Base-by-base conservation (phyloP, 2,113 vertebrate species). In the Telmatochromis sp. region DNA sequence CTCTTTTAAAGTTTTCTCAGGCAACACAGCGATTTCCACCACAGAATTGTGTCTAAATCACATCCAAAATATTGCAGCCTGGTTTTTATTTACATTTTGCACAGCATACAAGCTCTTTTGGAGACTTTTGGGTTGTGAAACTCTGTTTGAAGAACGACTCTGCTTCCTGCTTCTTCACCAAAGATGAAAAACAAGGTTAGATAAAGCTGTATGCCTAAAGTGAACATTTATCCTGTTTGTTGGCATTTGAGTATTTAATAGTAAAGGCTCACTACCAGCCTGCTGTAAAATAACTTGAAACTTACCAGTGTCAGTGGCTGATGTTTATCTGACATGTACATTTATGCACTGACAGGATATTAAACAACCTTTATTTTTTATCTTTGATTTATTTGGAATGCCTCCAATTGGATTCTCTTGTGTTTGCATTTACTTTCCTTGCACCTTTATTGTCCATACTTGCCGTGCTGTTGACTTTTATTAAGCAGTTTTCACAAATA, bases 171-270 rank as follows among this genome's bases (percentile, higher is more conserved):
- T 26, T 47, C 23, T 49, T 75, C 0, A 75, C 23, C 70, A 75
- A 47, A 75, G 42, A 47, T 75, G 21, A 75, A 19, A 26, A 75
- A 75, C 42, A 49, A 75, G 1, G 2, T 75, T 75, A 31, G 42
- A 75, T 31, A 75, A 49, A 49, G 70, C 42, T 75, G 23, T 31
- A 49, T 2, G 70, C 0, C 23, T 75, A 75, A 49, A 49, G 42
- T 1, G 42, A 49, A 49, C 26, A 45, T 31, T 19, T 28, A 49
- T 49, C 15, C 23, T 0, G 3, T 75, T 75, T 47, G 3, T 28
- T 47, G 15, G 42, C 15, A 0, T 75, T 31, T 31, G 70, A 1
- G 42, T 75, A 75, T 47, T 28, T 47, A 7, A 47, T 17, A 75
- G 40, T 73, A 45, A 26, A 45, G 40, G 40, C 42, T 47, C 68